Base-by-base conservation (phyloP, 1,140 invertebrate species). In the Pseudomyrmex gracilis region DNA sequence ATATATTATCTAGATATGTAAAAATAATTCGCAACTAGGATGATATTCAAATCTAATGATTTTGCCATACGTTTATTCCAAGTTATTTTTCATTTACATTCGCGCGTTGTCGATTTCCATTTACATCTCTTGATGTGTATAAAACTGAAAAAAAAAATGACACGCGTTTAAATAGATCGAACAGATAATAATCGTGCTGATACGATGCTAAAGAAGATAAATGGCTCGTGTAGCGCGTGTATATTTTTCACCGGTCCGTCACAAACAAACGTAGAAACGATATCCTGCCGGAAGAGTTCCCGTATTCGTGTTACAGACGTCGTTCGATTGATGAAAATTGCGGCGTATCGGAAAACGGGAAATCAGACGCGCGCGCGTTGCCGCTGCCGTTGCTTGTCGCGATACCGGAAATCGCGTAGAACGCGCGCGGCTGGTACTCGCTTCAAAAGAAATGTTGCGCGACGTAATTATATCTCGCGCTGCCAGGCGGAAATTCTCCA, bases 251-350 rank as follows among this genome's bases (percentile, higher is more conserved):
- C 70, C 76, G 43, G 10, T n/a, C 64, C 76, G 76, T 80, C 76
- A 80, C 76, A 80, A 80, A 80, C 76, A 80, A 71, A 80, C 66
- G 76, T 58, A 70, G 60, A 80, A 80, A 57, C 74, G 74, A 77
- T 77, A 77, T 77, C 74, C 74, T 58, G 66, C 76, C 66, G 66
- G 76, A 70, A 70, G 76, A 58, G 66, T 58, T 70, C n/a, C 8
- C 43, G 64, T 78, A 78, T 78, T 80, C 76, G 66, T 80, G 76
- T 80, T 80, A 80, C 66, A 58, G 53, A 60, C 76, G 76, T 80
- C 76, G 66, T 80, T 80, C 76, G 76, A 80, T 80, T 80, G 76
- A 80, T 80, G 76, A 80, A 80, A 80, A 80, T 80, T 80, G 76
- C 66, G 66, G 76, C 66, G 64, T 80, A 80, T 80, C 43, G 66